Evolutionary conservation across 2,888 invertebrate species (phyloP), one percentile per base, ranked within the genome.

Genomic region (Endomychus coccineus): DNA sequence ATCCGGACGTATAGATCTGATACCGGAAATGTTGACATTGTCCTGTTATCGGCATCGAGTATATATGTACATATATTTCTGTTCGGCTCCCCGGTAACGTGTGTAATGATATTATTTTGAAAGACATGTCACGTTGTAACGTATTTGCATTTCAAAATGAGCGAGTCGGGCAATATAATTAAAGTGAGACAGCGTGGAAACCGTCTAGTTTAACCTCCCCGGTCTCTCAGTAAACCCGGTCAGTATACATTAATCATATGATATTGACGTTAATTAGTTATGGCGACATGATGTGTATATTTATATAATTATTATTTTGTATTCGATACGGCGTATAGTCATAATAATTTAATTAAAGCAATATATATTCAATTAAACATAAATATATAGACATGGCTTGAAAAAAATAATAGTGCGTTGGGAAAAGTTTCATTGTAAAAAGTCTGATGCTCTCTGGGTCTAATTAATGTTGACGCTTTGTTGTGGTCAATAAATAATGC

Each of bases 251-350:
- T 57, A 59, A 61, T 62, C 58, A 60, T 55, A 52, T 52, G 55
- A 51, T 58, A 60, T 61, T 58, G 61, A 61, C 59, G 58, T 59
- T 61, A 62, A 61, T 62, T 62, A 61, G 58, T 54, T 52, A 56
- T 56, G 55, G 57, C 58, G 59, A 58, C 58, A 56, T 56, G 58
- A 56, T 57, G 56, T 58, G 54, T 57, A 58, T 60, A 59, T 61
- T 62, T 60, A 61, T 61, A 59, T 61, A 60, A 62, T 62, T 62
- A 62, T 62, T 58, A 61, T 59, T 60, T 61, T 58, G n/a, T 19
- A n/a, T n/a, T n/a, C n/a, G n/a, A n/a, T n/a, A n/a, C n/a, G n/a
- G n/a, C n/a, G n/a, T n/a, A n/a, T n/a, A n/a, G n/a, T n/a, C n/a
- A n/a, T n/a, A n/a, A n/a, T n/a, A n/a, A n/a, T n/a, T n/a, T n/a